phyloP scores from a whole-genome alignment of 2,113 vertebrate genomes.

The Chaetorhynchus papuensis region DNA sequence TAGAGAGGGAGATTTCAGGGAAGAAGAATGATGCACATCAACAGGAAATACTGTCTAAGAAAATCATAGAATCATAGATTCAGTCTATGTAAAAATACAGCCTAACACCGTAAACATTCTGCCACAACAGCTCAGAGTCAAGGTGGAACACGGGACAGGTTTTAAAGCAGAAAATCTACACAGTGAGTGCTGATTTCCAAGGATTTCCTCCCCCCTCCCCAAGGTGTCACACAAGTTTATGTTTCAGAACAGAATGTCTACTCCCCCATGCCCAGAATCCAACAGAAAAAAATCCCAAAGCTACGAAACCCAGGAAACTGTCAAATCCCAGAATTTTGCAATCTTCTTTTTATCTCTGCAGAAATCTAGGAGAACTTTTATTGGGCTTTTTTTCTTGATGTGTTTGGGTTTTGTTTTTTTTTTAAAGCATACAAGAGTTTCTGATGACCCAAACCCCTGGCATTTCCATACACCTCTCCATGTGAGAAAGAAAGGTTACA shows the following conservation, averaged over 20 bases:
- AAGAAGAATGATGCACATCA: not conserved
- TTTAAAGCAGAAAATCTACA: not conserved
- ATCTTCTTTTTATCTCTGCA: not conserved
- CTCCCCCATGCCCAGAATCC: not conserved
- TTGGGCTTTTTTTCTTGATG: rapidly evolving
- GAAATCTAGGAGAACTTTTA: not conserved
- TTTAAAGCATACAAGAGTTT: not conserved
- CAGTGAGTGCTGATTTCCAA: not conserved
- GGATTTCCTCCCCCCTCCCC: rapidly evolving
- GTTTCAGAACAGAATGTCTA: not conserved
- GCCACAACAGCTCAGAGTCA: not conserved
- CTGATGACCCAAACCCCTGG: not conserved
- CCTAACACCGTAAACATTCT: not conserved
- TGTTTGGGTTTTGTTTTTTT: not conserved
- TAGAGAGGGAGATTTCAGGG: not conserved
- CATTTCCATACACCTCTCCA: not conserved
- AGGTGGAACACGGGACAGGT: not conserved
- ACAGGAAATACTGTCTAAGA: not conserved
- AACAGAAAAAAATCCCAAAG: not conserved
- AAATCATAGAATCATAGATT: not conserved
- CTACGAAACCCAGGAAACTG: not conserved
- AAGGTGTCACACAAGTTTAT: not conserved
- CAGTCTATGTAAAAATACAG: not conserved
- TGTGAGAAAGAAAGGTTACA: not conserved
- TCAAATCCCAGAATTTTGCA: not conserved